A percentile compares a stretch with the other conserved stretches of the same genome.
Conservation (phyloP, 2,797 vertebrate species). For the Champsocephalus gunnari region DNA sequence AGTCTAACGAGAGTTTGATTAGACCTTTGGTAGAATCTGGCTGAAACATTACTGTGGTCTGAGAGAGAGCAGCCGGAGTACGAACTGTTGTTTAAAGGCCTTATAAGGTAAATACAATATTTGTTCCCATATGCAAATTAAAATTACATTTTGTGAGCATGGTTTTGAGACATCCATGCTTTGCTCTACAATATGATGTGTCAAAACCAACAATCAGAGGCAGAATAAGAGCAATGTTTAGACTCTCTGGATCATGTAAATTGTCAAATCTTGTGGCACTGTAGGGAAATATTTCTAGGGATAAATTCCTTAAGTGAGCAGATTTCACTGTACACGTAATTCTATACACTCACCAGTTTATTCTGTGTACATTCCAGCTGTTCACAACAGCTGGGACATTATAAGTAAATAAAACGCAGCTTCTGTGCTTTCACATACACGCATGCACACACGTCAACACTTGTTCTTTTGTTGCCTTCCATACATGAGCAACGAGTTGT, state of each 20-base stretch:
- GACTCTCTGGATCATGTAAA: not conserved
- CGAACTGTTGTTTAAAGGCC: slow-evolving; percentile 17
- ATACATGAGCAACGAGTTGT: slow-evolving; percentile 32
- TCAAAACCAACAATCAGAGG: not conserved
- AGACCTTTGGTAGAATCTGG: slow-evolving; percentile 64
- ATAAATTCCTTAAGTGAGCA: slow-evolving; percentile 29
- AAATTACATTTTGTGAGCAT: not conserved
- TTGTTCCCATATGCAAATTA: not conserved
- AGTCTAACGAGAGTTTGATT: slow-evolving; percentile 73
- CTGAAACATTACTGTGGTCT: slow-evolving; percentile 41
- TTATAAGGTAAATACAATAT: slow-evolving; percentile 30
- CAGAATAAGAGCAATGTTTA: not conserved
- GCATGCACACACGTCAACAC: slow-evolving; percentile 49
- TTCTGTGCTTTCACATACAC: slow-evolving; percentile 55
- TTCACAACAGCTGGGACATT: slow-evolving; percentile 72
- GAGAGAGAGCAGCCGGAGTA: slow-evolving; percentile 24
- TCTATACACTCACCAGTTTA: slow-evolving; percentile 55
- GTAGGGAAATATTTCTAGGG: not conserved
- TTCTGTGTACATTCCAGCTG: slow-evolving; percentile 71
- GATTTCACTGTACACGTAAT: slow-evolving; percentile 50
- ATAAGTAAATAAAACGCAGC: slow-evolving; percentile 63
- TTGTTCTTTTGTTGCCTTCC: slow-evolving; percentile 46
- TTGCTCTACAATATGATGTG: not conserved
- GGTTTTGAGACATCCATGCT: not conserved
- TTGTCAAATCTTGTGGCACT: too few species aligned